A percentile compares a stretch with the other conserved stretches of the same genome.
Conservation (phyloP, 1,140 invertebrate species). For the Chironomus tepperi region DNA sequence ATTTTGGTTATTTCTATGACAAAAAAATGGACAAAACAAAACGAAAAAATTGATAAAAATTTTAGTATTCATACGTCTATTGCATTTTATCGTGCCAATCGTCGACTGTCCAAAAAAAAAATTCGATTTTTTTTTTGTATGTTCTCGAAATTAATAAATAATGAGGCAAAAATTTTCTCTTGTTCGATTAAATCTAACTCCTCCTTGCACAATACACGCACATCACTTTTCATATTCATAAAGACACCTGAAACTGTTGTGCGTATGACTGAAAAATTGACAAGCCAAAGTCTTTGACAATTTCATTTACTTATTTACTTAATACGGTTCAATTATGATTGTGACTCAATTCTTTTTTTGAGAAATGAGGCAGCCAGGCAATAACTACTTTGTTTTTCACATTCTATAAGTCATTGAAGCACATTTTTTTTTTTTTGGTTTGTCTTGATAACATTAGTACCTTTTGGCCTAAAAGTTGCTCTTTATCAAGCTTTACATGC, state of each 20-base stretch:
- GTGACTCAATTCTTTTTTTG: no score
- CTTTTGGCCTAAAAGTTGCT: no score
- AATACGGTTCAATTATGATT: no score
- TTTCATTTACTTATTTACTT: no score
- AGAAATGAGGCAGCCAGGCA: no score
- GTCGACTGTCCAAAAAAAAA: background rate
- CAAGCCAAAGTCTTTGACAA: no score
- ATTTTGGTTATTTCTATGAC: conserved; percentile 17
- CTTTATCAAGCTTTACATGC: no score
- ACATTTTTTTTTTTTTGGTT: no score
- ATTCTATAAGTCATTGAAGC: no score
- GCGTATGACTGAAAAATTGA: no score
- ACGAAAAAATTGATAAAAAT: conserved; percentile 17
- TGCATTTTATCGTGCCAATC: conserved; percentile 20
- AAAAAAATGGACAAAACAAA: conserved; percentile 23
- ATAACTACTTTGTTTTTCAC: no score
- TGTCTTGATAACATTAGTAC: no score
- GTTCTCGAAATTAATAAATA: conserved; percentile 11
- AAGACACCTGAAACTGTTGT: background rate
- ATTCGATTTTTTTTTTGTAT: conserved; percentile 18
- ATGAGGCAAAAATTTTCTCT: background rate
- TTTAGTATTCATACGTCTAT: conserved; percentile 4
- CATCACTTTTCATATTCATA: background rate
- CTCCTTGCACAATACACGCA: conserved; percentile 11
- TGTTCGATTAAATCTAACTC: conserved; percentile 1